Evolutionary conservation across 2,888 invertebrate species (phyloP).

Genomic region (Matsumyia berberina): DNA sequence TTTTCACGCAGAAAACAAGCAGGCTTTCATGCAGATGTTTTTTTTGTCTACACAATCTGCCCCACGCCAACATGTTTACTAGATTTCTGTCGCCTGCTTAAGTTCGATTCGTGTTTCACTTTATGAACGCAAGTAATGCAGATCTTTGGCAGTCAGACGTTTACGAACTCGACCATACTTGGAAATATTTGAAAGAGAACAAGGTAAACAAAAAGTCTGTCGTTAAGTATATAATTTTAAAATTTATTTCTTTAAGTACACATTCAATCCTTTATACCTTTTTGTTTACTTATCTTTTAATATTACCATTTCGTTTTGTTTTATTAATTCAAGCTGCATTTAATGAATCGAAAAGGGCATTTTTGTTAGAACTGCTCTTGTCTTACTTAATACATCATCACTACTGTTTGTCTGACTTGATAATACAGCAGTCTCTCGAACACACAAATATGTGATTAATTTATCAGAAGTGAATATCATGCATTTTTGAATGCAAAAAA

Average conservation of each 20-base stretch:
- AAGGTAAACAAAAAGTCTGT: constrained; percentile 69
- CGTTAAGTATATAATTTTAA: constrained; percentile 74
- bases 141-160: too few species aligned
- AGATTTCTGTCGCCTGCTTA: too few species aligned
- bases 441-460: too few species aligned
- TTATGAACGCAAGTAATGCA: too few species aligned
- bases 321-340: constrained; percentile 74
- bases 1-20: too few species aligned
- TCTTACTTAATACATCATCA: constrained; percentile 25
- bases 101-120: too few species aligned
- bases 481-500: too few species aligned
- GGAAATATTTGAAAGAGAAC: not conserved
- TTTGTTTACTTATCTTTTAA: constrained; percentile 62
- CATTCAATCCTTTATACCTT: constrained; percentile 74
- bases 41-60: too few species aligned
- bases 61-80: too few species aligned
- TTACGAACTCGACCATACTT: too few species aligned
- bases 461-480: too few species aligned
- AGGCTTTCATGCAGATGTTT: too few species aligned
- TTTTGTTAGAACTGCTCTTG: constrained; percentile 27
- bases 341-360: constrained; percentile 65
- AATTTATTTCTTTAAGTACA: constrained; percentile 71
- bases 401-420: constrained; percentile 42
- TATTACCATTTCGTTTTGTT: constrained; percentile 47
- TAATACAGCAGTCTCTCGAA: not conserved